phyloP scores from a whole-genome alignment of 2,888 invertebrate species.

The Cerastoderma edule region DNA sequence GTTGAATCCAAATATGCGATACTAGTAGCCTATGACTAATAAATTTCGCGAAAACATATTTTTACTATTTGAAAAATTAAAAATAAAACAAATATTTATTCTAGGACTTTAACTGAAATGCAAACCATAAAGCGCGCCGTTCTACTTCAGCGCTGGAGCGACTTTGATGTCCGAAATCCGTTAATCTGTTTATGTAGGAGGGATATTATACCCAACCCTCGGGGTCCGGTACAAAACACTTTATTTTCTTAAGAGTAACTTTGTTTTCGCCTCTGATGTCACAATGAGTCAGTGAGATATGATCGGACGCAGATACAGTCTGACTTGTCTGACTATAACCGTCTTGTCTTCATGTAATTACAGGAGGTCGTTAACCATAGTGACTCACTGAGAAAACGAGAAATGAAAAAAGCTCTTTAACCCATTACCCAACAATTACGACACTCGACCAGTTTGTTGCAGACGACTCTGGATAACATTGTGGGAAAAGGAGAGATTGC shows the following conservation, averaged over 20 bases:
- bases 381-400: too few relatives aligned
- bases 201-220: conserved; percentile 24
- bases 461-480: background rate
- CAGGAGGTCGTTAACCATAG: too few relatives aligned
- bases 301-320: conserved; percentile 11
- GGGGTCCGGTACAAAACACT: conserved; percentile 21
- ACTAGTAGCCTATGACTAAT: conserved; percentile 28
- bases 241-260: conserved; percentile 26
- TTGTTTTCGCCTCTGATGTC: conserved; percentile 23
- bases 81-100: conserved; percentile 26
- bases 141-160: background rate
- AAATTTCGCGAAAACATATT: conserved; percentile 2
- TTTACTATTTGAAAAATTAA: conserved; percentile 26
- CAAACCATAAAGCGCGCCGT: conserved; percentile 16
- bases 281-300: conserved; percentile 25
- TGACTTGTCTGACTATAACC: too few relatives aligned
- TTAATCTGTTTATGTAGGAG: conserved; percentile 24
- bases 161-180: conserved; percentile 29
- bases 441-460: too few relatives aligned
- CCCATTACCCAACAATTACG: too few relatives aligned
- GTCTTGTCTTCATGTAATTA: too few relatives aligned
- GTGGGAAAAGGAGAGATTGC: conserved; percentile 5
- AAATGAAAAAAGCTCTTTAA: too few relatives aligned
- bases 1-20: too few relatives aligned
- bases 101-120: conserved; percentile 22